Evolutionary conservation across 2,113 vertebrate species (phyloP).

Genomic region (Tapirus terrestris): DNA sequence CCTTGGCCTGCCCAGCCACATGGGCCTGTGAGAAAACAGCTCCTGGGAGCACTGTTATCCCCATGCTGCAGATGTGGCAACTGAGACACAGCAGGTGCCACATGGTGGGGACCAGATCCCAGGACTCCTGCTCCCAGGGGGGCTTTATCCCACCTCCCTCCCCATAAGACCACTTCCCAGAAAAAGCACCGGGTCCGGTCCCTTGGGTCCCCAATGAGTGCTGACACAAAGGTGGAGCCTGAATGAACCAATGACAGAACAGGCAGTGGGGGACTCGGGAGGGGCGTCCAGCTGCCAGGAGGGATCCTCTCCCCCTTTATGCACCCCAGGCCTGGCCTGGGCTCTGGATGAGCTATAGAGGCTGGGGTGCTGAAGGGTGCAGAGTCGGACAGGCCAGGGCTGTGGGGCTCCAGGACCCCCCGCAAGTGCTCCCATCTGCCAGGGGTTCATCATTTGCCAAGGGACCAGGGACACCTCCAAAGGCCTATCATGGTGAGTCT

Average conservation of each 20-base stretch:
- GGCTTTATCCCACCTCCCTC: not conserved
- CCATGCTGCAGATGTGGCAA: not conserved
- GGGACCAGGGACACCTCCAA: not conserved
- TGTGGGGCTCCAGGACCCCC: too few relatives aligned
- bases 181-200: not conserved
- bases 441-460: not conserved
- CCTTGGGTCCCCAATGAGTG: not conserved
- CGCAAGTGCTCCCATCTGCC: not conserved
- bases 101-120: not conserved
- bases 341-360: not conserved
- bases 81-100: not conserved
- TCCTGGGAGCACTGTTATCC: not conserved
- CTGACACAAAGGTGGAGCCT: not conserved
- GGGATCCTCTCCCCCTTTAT: not conserved
- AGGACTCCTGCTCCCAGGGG: not conserved
- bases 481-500: not conserved
- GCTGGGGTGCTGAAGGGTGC: too few relatives aligned
- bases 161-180: not conserved
- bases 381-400: not conserved
- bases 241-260: too few relatives aligned
- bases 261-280: accelerated
- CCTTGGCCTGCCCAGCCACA: not conserved
- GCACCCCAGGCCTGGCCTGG: not conserved
- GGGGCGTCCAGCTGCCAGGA: not conserved
- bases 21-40: not conserved